Evolutionary conservation across 1,140 invertebrate species (phyloP), one percentile per base, ranked within the genome.

Genomic region (Grapholita molesta): DNA sequence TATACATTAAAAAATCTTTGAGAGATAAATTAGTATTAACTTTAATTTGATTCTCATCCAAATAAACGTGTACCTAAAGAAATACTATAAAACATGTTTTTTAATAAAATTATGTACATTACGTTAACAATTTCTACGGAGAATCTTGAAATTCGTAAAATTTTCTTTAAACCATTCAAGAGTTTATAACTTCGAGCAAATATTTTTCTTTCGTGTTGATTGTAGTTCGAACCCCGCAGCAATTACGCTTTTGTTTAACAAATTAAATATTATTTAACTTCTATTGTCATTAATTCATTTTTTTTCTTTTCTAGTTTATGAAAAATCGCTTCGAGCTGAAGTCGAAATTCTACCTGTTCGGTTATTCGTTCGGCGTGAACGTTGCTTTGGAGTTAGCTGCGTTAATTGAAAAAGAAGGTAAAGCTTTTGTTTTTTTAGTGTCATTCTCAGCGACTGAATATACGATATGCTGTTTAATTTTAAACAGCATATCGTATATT

Each of bases 401-500:
- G 0, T 30, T 77, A 12, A n/a, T 79, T 12, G 75, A 79, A 64
- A 72, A 66, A 67, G 75, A 79, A 74, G 77, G 77, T 79, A 66
- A 57, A n/a, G 15, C n/a, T 35, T 11, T 35, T 12, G 12, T 1
- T 35, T 35, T n/a, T n/a, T n/a, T n/a, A n/a, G n/a, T n/a, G n/a
- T n/a, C n/a, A n/a, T n/a, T n/a, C n/a, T n/a, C n/a, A n/a, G n/a
- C n/a, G n/a, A n/a, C n/a, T n/a, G n/a, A n/a, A n/a, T n/a, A n/a
- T n/a, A n/a, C n/a, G n/a, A n/a, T n/a, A n/a, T n/a, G n/a, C n/a
- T n/a, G n/a, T n/a, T n/a, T n/a, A n/a, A n/a, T n/a, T n/a, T n/a
- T n/a, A n/a, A n/a, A n/a, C n/a, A n/a, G n/a, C n/a, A n/a, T n/a
- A n/a, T n/a, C n/a, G n/a, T n/a, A n/a, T n/a, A n/a, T n/a, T n/a